These are phyloP conservation scores for Eledona agricola DNA, from an alignment of 2,888 invertebrate genomes.

Conservation along the genomic window DNA sequence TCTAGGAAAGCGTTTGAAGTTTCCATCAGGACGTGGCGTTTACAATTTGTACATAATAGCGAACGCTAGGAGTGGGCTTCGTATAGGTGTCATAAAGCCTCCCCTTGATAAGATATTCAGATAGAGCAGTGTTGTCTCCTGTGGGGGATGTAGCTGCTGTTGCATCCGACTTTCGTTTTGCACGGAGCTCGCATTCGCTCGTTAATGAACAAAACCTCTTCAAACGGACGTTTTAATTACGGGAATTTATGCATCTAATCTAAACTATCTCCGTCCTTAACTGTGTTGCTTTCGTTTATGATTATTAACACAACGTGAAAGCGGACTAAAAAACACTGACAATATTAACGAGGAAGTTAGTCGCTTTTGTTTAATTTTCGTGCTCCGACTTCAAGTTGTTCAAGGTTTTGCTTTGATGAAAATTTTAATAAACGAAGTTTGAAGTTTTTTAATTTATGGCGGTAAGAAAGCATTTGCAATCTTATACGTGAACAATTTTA, in stretches of 20 bases:
- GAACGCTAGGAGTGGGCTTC: constrained; percentile 35
- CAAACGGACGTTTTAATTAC: constrained; percentile 47
- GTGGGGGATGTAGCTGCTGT: constrained; percentile 10
- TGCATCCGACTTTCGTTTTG: constrained; percentile 38
- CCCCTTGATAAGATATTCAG: constrained; percentile 38
- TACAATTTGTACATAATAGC: constrained; percentile 42
- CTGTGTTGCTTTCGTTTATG: constrained; percentile 37
- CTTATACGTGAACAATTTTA: constrained; percentile 37
- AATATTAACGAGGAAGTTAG: constrained; percentile 3
- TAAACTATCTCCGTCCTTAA: constrained; percentile 41
- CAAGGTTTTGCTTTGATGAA: constrained; percentile 29
- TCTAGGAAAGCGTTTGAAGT: constrained; percentile 33
- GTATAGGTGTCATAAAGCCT: constrained; percentile 43
- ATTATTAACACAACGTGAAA: constrained; percentile 30
- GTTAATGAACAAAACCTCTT: constrained; percentile 48
- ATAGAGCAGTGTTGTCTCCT: constrained; percentile 27
- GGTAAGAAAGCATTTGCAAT: constrained; percentile 27
- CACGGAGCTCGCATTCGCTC: constrained; percentile 39
- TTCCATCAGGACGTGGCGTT: constrained; percentile 34
- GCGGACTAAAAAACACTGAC: constrained; percentile 5
- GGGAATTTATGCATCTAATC: constrained; percentile 47
- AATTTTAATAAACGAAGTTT: constrained; percentile 36
- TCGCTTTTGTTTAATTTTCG: constrained; percentile 15
- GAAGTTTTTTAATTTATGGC: constrained; percentile 37
- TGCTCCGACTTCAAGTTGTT: constrained; percentile 3